A percentile compares a stretch with the other conserved stretches of the same genome.
These are phyloP conservation scores for Xanthorhoe designata DNA, from an alignment of 2,888 invertebrate species.

Conservation along the genomic window DNA sequence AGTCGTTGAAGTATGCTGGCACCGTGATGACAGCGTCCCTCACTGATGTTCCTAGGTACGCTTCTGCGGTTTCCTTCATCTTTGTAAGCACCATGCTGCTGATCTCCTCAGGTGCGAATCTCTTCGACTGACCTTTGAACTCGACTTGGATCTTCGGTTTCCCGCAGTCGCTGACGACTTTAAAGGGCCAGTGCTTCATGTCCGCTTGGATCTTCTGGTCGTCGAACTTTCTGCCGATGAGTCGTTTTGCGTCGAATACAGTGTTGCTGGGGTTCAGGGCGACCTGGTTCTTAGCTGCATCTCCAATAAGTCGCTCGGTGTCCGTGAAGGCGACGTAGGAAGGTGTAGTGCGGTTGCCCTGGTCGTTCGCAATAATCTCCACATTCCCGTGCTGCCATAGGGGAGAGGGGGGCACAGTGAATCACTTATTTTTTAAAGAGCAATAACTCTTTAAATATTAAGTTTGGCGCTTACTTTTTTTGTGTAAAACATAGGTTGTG, in stretches of 20 bases:
- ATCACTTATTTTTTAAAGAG: too few relatives aligned
- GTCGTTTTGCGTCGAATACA: slow-evolving; percentile 90
- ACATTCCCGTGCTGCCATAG: slow-evolving; percentile 88
- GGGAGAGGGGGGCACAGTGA: too few relatives aligned
- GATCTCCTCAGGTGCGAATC: slow-evolving; percentile 89
- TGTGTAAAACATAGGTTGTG: too few relatives aligned
- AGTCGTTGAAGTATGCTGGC: slow-evolving; percentile 92
- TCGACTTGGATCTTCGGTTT: slow-evolving; percentile 89
- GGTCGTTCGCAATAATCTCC: slow-evolving; percentile 89
- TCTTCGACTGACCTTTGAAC: slow-evolving; percentile 87
- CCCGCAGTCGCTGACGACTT: slow-evolving; percentile 87
- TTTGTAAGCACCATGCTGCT: slow-evolving; percentile 92
- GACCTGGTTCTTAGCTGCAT: slow-evolving; percentile 90
- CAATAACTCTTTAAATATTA: too few relatives aligned
- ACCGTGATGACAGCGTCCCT: slow-evolving; percentile 92
- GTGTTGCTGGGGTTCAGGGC: slow-evolving; percentile 91
- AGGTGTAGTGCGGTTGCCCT: slow-evolving; percentile 90
- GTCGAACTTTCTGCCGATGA: slow-evolving; percentile 91
- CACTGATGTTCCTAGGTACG: slow-evolving; percentile 88
- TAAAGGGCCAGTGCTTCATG: slow-evolving; percentile 94
- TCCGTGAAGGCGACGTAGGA: slow-evolving; percentile 91
- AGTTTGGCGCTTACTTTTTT: too few relatives aligned
- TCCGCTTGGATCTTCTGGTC: slow-evolving; percentile 91
- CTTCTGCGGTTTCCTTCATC: slow-evolving; percentile 92
- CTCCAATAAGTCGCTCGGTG: slow-evolving; percentile 88